Base-by-base conservation (phyloP, 1,140 invertebrate genomes). In the Panagrolaimus sp. region DNA sequence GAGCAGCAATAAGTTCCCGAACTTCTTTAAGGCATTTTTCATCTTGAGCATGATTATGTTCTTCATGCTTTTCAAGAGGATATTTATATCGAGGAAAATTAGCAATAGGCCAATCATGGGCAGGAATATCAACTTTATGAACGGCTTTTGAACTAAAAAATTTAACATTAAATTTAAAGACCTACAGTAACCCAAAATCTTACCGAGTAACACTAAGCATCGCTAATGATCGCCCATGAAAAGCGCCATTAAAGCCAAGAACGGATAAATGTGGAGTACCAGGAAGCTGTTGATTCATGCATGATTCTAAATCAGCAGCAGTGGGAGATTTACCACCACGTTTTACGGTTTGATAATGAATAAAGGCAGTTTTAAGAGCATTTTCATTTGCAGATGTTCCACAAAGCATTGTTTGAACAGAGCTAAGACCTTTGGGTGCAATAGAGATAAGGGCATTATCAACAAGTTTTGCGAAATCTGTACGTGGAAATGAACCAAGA, bases 61-160 rank as follows among this genome's bases (percentile, higher is more conserved):
- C 78, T 11, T 86, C 78, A 83, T 92, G 87, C 69, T 95, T 88
- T 51, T 92, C 89, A 20, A 99, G 85, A 1, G 80, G 80, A 46
- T 82, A 83, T 63, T 74, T 74, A 67, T 82, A 82, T 14, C 80
- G 77, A 0, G 94, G 94, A 82, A 97, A 98, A 25, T 88, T 82
- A 38, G 94, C 93, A 51, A 92, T 89, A 0, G 94, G 95, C 94
- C 94, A 81, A 48, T 82, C 74, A 20, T 82, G 91, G 0, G 91
- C 88, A 4, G 96, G 96, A 42, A 96, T 88, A 83, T 98, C 96
- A 57, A 98, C 85, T 84, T 98, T 98, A 78, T 98, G 93, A 72
- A 93, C 89, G 45, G 91, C 88, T 86, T 98, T 98, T 1, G 93
- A 95, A 79, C 95, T 9, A 93, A 96, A 0, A 91, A 44, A 8